phyloP scores from a whole-genome alignment of 1,140 invertebrate species.

The Euura saliciscinereae region DNA sequence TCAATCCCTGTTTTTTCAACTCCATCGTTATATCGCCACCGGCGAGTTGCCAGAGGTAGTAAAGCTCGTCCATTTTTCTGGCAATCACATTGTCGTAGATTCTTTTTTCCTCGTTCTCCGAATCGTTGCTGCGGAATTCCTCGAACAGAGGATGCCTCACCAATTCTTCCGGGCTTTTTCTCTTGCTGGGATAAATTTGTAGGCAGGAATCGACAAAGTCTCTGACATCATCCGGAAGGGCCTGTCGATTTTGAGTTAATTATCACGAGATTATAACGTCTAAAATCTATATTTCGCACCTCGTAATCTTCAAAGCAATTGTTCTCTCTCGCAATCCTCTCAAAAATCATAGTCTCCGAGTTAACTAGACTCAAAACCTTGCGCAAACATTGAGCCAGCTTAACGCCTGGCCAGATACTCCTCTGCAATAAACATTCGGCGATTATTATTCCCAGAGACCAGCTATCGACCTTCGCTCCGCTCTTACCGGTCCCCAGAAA shows the following conservation, averaged over 20 bases:
- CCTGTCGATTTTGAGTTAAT: slow-evolving; percentile 54
- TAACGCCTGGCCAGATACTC: slow-evolving; percentile 73
- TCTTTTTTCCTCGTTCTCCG: slow-evolving; percentile 41
- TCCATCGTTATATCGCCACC: slow-evolving; percentile 92
- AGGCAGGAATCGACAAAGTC: slow-evolving; percentile 73
- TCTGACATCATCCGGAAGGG: slow-evolving; percentile 65
- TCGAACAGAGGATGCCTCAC: slow-evolving; percentile 60
- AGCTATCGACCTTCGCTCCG: slow-evolving; percentile 83
- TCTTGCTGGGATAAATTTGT: slow-evolving; percentile 67
- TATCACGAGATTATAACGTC: slow-evolving; percentile 30
- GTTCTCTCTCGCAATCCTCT: slow-evolving; percentile 79
- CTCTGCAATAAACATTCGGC: slow-evolving; percentile 74
- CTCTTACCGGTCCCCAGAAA: slow-evolving; percentile 66
- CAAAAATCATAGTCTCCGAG: slow-evolving; percentile 66
- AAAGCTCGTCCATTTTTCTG: slow-evolving; percentile 79
- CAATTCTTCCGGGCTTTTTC: slow-evolving; percentile 68
- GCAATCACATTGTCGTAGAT: slow-evolving; percentile 61
- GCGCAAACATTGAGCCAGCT: slow-evolving; percentile 73
- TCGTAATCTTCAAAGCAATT: slow-evolving; percentile 70
- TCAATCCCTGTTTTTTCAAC: slow-evolving; percentile 89
- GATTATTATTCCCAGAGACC: slow-evolving; percentile 89
- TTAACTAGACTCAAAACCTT: slow-evolving; percentile 77
- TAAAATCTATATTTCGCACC: slow-evolving; percentile 54
- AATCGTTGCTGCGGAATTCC: slow-evolving; percentile 44
- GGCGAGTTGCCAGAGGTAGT: slow-evolving; percentile 94